Conservation (phyloP, 2,888 invertebrate genomes). For the Drosophila niveifrons region DNA sequence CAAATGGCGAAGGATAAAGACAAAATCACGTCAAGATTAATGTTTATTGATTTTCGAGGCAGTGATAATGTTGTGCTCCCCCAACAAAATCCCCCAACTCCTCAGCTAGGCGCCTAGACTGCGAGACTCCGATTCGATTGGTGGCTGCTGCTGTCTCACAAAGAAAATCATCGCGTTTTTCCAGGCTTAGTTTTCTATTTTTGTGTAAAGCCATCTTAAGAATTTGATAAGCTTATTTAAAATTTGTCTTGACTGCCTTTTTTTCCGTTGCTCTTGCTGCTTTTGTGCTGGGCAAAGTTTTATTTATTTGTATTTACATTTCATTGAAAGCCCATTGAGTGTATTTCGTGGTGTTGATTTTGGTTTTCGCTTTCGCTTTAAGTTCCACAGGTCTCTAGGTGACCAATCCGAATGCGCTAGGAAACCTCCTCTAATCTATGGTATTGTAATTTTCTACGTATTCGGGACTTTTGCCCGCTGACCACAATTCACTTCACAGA, state of each 20-base stretch:
- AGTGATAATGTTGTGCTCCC: slow-evolving; percentile 60
- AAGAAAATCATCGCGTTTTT: slow-evolving; percentile 51
- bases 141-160: slow-evolving; percentile 1
- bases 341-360: slow-evolving; percentile 22
- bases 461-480: neutral
- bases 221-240: slow-evolving; percentile 70
- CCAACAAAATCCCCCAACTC: slow-evolving; percentile 1
- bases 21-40: slow-evolving; percentile 79
- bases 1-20: slow-evolving; percentile 74
- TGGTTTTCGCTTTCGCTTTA: neutral
- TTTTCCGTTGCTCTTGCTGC: slow-evolving; percentile 2
- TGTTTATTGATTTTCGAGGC: slow-evolving; percentile 73
- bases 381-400: neutral
- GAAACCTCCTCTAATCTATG: neutral
- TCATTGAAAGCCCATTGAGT: slow-evolving; percentile 27
- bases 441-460: neutral
- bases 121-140: slow-evolving; percentile 1
- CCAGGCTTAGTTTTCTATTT: slow-evolving; percentile 71
- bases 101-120: neutral
- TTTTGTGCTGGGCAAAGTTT: slow-evolving; percentile 27
- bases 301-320: slow-evolving; percentile 71
- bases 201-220: slow-evolving; percentile 56
- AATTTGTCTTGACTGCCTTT: slow-evolving; percentile 57
- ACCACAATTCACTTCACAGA: neutral
- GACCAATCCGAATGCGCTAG: neutral